These are phyloP conservation scores for Geococcyx californianus DNA, from an alignment of 2,113 vertebrate species.

Conservation along the genomic window DNA sequence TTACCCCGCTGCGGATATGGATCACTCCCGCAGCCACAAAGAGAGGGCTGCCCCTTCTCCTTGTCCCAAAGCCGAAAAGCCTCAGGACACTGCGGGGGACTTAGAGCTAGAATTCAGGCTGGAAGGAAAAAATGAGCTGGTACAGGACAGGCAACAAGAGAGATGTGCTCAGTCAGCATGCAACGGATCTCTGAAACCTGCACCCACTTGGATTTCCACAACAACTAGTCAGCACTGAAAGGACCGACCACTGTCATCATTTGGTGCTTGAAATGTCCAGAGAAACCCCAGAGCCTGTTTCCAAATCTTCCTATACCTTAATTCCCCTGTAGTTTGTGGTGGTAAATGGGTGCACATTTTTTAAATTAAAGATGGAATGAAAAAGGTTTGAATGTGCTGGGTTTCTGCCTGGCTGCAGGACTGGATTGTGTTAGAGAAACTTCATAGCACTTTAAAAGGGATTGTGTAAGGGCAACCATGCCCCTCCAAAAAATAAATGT, in stretches of 20 bases:
- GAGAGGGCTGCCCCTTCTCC: not conserved
- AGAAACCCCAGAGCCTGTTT: not conserved
- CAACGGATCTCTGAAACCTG: not conserved
- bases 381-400: not conserved
- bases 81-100: not conserved
- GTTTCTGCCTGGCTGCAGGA: conserved; percentile 48
- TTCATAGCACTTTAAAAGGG: conserved; percentile 24
- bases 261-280: not conserved
- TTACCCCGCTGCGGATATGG: accelerated
- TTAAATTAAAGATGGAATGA: conserved; percentile 21
- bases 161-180: not conserved
- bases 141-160: not conserved
- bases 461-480: conserved; percentile 53
- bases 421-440: conserved; percentile 47
- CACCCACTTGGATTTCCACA: not conserved
- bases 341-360: not conserved
- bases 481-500: conserved; percentile 19
- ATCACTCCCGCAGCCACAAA: not conserved
- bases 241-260: not conserved
- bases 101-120: not conserved
- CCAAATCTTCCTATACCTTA: not conserved
- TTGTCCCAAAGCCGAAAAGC: accelerated
- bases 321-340: not conserved
- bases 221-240: not conserved
- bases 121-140: not conserved